Conservation (phyloP, 2,797 vertebrate genomes). For the Spinibarbus caldwelli region DNA sequence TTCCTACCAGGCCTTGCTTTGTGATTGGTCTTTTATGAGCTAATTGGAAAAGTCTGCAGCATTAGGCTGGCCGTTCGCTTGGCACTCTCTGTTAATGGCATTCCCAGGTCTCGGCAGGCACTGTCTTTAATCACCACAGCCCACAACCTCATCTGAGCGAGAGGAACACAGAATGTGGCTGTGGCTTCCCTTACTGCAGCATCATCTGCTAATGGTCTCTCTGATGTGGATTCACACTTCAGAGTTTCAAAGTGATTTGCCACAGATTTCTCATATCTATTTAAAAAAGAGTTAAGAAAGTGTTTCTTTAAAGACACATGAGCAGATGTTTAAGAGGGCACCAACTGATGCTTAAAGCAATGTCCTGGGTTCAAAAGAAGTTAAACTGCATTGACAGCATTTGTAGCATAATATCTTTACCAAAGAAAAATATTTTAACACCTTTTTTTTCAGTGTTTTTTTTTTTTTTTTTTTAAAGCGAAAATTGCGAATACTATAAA, state of each 20-base stretch:
- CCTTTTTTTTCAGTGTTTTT: too few species aligned
- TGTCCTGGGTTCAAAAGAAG: background rate
- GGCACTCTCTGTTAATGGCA: constrained; percentile 33
- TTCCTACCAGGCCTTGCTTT: constrained; percentile 23
- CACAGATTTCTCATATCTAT: constrained; percentile 19
- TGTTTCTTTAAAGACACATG: constrained; percentile 27
- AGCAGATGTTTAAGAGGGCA: constrained; percentile 29
- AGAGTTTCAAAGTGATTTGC: constrained; percentile 17
- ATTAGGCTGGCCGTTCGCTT: constrained; percentile 15
- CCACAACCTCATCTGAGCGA: constrained; percentile 18
- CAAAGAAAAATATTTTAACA: too few species aligned
- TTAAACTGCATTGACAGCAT: background rate
- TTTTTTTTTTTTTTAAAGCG: too few species aligned
- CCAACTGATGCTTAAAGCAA: constrained; percentile 10
- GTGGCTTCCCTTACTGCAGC: constrained; percentile 9
- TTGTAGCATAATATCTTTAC: background rate
- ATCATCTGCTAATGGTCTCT: constrained; percentile 12
- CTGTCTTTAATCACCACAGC: constrained; percentile 21
- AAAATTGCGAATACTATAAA: too few species aligned
- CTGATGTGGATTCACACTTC: constrained; percentile 25
- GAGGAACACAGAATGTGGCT: background rate
- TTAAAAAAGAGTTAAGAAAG: constrained; percentile 16
- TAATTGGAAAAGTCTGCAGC: constrained; percentile 67
- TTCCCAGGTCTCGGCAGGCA: constrained; percentile 33
- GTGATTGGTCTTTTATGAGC: constrained; percentile 64